These are phyloP conservation scores for Drosophila hamatofila DNA, from an alignment of 2,888 invertebrate species.

Conservation along the genomic window DNA sequence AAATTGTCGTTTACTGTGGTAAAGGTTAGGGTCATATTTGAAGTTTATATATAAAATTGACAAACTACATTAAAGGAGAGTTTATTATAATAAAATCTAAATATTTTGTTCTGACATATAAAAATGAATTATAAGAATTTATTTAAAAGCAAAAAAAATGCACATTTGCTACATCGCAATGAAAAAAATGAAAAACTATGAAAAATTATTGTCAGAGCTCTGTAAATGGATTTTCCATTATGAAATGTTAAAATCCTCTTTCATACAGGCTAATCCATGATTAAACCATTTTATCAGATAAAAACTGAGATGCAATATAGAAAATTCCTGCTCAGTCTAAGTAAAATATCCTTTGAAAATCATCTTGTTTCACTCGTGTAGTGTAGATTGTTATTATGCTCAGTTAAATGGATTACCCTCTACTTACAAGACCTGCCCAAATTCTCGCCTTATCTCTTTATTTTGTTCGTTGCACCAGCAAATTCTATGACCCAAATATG, in stretches of 20 bases:
- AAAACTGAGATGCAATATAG: not conserved
- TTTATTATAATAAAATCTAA: not conserved
- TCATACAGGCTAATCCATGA: not conserved
- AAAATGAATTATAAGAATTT: not conserved
- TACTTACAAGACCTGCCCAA: constrained; percentile 28
- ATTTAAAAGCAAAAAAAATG: not conserved
- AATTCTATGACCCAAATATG: constrained; percentile 58
- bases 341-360: not conserved
- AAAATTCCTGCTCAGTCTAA: not conserved
- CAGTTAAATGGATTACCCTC: constrained; percentile 18
- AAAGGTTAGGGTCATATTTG: too few relatives aligned
- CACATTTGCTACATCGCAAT: too few relatives aligned
- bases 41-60: not conserved
- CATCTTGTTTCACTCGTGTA: not conserved
- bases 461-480: constrained; percentile 41
- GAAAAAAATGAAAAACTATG: too few relatives aligned
- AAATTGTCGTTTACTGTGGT: too few relatives aligned
- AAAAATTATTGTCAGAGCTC: not conserved
- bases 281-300: not conserved
- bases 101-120: not conserved
- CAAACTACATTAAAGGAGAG: not conserved
- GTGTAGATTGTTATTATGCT: not conserved
- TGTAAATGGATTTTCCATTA: not conserved
- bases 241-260: not conserved
- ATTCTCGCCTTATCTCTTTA: constrained; percentile 48